Conservation (phyloP, 2,888 invertebrate species). For the Tromatobia lineatoria region DNA sequence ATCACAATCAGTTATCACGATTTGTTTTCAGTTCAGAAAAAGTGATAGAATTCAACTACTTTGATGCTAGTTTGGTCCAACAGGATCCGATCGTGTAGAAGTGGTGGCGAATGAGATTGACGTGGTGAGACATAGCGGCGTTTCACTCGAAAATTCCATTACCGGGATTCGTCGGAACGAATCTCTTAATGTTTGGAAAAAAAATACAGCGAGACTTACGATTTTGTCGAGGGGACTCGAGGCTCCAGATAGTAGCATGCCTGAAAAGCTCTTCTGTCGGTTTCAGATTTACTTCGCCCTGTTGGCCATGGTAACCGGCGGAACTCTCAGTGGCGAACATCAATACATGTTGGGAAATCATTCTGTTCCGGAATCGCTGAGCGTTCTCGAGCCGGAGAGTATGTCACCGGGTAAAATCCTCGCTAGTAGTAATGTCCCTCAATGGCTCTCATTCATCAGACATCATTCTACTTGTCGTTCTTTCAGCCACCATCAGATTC, state of each 20-base stretch:
- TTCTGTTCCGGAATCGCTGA: constrained; percentile 82
- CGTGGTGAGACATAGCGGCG: not conserved
- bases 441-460: constrained; percentile 18
- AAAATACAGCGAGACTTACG: constrained; percentile 2
- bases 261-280: constrained; percentile 43
- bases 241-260: not conserved
- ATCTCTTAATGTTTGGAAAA: not conserved
- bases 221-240: not conserved
- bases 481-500: constrained; percentile 90
- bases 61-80: too few species aligned
- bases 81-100: constrained; percentile 24
- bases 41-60: too few species aligned
- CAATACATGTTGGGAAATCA: constrained; percentile 88
- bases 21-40: too few species aligned
- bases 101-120: constrained; percentile 40
- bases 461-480: constrained; percentile 32
- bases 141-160: constrained; percentile 35
- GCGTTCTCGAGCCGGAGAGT: constrained; percentile 85
- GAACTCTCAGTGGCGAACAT: constrained; percentile 89
- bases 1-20: too few species aligned
- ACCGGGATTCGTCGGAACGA: not conserved
- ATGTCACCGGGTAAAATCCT: constrained; percentile 84
- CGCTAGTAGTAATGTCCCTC: not conserved
- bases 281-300: constrained; percentile 90
- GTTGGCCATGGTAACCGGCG: constrained; percentile 89